phyloP scores from a whole-genome alignment of 2,888 invertebrate species.

The Dendrolimus pini region DNA sequence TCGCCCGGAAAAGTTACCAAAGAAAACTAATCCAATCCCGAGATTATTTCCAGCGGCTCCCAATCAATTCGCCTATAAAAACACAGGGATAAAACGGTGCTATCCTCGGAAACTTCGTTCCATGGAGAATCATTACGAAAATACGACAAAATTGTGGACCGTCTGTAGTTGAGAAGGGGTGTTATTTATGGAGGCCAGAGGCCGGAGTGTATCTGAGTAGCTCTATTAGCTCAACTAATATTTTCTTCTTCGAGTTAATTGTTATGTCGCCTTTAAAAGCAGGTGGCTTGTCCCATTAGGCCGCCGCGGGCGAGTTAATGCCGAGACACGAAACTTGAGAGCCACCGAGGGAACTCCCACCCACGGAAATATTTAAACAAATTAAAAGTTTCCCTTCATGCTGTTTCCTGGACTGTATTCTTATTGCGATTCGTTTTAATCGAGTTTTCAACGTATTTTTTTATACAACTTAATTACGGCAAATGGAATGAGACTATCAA shows the following conservation, averaged over 20 bases:
- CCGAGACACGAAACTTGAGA: constrained; percentile 56
- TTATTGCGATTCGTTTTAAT: constrained; percentile 55
- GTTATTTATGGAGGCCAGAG: constrained; percentile 66
- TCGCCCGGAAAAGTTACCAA: constrained; percentile 37
- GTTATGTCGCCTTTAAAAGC: constrained; percentile 71
- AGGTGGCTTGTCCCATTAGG: constrained; percentile 71
- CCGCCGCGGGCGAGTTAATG: constrained; percentile 55
- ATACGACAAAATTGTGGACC: constrained; percentile 63
- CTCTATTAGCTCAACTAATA: constrained; percentile 72
- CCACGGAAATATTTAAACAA: constrained; percentile 71
- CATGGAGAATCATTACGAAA: constrained; percentile 62
- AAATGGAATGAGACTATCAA: not conserved
- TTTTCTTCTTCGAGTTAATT: constrained; percentile 72
- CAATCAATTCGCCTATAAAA: constrained; percentile 69
- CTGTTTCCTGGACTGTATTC: constrained; percentile 47
- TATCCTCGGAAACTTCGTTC: constrained; percentile 43
- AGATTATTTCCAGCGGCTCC: constrained; percentile 57
- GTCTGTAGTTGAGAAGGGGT: constrained; percentile 53
- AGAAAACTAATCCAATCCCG: constrained; percentile 59
- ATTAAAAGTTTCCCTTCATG: constrained; percentile 70
- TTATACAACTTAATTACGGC: constrained; percentile 13
- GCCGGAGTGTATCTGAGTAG: constrained; percentile 63
- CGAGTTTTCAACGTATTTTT: constrained; percentile 37
- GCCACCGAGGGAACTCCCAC: constrained; percentile 41
- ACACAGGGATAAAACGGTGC: constrained; percentile 44